Conservation (phyloP, 2,797 vertebrate genomes). For the Cynodonichthys magdalenae region DNA sequence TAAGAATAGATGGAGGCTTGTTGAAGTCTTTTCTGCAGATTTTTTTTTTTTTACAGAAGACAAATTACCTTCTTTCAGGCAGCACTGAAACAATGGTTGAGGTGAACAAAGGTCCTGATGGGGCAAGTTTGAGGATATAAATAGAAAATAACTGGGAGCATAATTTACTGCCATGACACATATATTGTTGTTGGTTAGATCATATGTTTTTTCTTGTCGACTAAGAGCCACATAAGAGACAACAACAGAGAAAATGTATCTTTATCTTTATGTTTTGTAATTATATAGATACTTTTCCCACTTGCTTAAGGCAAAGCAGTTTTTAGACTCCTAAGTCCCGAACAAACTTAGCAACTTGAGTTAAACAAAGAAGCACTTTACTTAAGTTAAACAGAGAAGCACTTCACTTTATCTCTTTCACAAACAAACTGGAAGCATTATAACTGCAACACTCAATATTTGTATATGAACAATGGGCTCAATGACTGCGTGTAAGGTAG, state of each 20-base stretch:
- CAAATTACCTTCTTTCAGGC: constrained; percentile 44
- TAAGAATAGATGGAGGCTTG: constrained; percentile 17
- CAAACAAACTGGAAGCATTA: constrained; percentile 7
- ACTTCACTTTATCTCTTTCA: constrained; percentile 40
- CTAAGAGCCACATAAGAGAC: constrained; percentile 40
- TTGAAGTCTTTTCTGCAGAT: constrained; percentile 50
- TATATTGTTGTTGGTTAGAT: constrained; percentile 49
- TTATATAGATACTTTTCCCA: constrained; percentile 4
- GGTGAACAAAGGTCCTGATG: constrained; percentile 51
- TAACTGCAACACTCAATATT: constrained; percentile 15
- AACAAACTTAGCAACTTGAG: constrained; percentile 12
- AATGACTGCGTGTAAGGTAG: not conserved
- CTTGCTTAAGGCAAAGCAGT: constrained; percentile 18
- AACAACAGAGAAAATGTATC: constrained; percentile 20
- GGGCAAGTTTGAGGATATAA: constrained; percentile 43
- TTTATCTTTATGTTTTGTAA: not conserved
- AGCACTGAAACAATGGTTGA: constrained; percentile 47
- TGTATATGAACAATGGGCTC: constrained; percentile 7
- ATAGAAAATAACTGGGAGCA: constrained; percentile 41
- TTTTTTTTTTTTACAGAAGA: constrained; percentile 47
- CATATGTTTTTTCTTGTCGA: constrained; percentile 49
- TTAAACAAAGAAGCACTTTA: constrained; percentile 44
- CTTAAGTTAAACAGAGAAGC: constrained; percentile 7
- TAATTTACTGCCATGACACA: constrained; percentile 53
- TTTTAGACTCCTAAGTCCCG: constrained; percentile 7